Evolutionary conservation across 2,797 vertebrate species (phyloP).

Genomic region (Bothrops alternatus): DNA sequence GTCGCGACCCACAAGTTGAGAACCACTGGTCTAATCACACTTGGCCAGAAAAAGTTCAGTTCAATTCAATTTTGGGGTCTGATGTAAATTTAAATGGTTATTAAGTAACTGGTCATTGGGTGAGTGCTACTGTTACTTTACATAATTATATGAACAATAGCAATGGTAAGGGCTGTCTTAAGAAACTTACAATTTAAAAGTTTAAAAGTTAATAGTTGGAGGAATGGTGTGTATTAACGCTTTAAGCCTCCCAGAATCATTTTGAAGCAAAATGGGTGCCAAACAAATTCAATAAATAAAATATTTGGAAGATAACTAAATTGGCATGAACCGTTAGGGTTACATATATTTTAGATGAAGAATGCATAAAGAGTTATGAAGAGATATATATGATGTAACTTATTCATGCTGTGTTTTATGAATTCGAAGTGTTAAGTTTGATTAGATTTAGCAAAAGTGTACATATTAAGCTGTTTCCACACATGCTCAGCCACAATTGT

Average conservation of each 20-base stretch:
- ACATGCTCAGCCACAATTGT: neutral
- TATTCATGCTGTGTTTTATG: neutral
- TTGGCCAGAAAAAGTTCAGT: neutral
- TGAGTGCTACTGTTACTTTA: neutral
- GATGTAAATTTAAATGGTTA: neutral
- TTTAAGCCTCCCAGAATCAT: no score
- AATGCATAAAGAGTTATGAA: neutral
- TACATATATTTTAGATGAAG: neutral
- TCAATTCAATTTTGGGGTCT: neutral
- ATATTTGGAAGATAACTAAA: neutral
- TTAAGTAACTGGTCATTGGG: neutral
- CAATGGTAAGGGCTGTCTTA: neutral
- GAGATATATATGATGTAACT: neutral
- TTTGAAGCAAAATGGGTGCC: no score
- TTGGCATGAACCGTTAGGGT: neutral
- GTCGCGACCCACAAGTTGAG: no score
- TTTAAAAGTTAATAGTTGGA: neutral
- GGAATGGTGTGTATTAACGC: neutral
- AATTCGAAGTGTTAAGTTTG: neutral
- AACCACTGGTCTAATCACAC: no score
- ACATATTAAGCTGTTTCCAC: neutral
- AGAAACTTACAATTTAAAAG: neutral
- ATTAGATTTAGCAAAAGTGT: neutral
- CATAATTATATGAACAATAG: neutral
- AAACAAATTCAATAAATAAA: no score